Evolutionary conservation across 37 sponge, comb jelly and placozoan genomes (phyloP).

Genomic region (Halisarca cf. caerulea): DNA sequence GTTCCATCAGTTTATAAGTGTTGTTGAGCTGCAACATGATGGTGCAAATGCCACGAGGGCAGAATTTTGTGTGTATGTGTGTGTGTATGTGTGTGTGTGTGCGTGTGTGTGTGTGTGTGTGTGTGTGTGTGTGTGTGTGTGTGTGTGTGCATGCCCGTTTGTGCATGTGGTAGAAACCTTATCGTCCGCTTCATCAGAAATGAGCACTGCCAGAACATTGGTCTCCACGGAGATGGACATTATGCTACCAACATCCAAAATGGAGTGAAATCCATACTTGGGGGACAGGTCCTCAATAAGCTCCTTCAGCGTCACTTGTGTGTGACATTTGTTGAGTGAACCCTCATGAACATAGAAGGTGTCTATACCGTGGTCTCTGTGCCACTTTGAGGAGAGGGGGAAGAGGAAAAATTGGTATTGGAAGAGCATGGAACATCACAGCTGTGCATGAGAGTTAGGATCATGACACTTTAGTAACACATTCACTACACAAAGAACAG

Average conservation of each 20-base stretch:
- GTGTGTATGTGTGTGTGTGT: no score
- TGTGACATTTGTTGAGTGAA: slow-evolving; percentile 37
- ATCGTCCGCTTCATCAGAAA: slow-evolving; percentile 54
- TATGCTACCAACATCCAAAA: slow-evolving; percentile 11
- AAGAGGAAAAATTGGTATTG: background rate
- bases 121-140: no score
- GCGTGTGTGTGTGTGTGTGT: no score
- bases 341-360: slow-evolving; percentile 49
- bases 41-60: background rate
- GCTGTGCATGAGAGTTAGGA: no score
- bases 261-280: slow-evolving; percentile 51
- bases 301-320: slow-evolving; percentile 2
- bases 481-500: no score
- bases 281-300: slow-evolving; percentile 47
- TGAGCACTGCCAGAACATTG: slow-evolving; percentile 43
- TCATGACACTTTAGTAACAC: no score
- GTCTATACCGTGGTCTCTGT: slow-evolving; percentile 51
- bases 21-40: background rate
- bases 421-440: no score
- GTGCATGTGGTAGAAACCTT: slow-evolving; percentile 18
- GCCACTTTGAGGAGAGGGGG: slow-evolving; percentile 18
- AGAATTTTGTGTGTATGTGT: no score
- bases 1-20: slow-evolving; percentile 35
- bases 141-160: no score
- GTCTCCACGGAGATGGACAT: background rate